Base-by-base conservation (phyloP, 2,797 vertebrate genomes). In the Phaenicophaeus curvirostris region DNA sequence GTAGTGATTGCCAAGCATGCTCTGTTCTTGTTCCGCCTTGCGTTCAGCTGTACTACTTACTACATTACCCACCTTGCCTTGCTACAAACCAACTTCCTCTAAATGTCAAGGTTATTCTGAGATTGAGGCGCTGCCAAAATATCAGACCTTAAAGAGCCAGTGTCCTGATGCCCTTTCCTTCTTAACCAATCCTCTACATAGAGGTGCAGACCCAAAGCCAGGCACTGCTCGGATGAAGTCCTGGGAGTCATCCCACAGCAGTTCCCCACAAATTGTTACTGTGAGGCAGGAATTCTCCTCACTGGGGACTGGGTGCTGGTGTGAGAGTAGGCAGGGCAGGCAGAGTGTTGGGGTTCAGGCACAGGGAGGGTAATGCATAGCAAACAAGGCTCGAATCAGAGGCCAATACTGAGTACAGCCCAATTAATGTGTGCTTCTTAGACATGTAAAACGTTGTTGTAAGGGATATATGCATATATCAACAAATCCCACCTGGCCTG, bases 401-500 rank as follows among this genome's bases (percentile, higher is more conserved):
- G 55, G 30, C 33, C 2, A 0, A 31, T 46, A 48, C 51, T 44
- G 35, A n/a, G 44, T 58, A 31, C 51, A 87, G 55, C 33, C 28
- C 4, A 2, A 21, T 33, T 44, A 55, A 11, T 13, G 35, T 13
- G 0, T 39, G 18, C 61, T 87, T 83, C 69, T 58, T 18, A 62
- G 76, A 65, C n/a, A 20, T 17, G 73, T 78, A 77, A 80, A 77
- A 81, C 67, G 35, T 12, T 3, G 4, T 6, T 81, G 54, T 72
- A 69, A 83, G 79, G 85, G 85, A 73, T 92, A 53, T 4, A 67
- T 30, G 21, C 74, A 51, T 69, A 68, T 37, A 91, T 86, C 89
- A 87, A 84, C 93, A 95, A 96, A 89, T 96, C 96, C 94, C 94
- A 76, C 91, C 89, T 91, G 92, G 73, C 79, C 82, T 72, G 37